phyloP scores from a whole-genome alignment of 2,113 vertebrate species.

The Myotis davidii region DNA sequence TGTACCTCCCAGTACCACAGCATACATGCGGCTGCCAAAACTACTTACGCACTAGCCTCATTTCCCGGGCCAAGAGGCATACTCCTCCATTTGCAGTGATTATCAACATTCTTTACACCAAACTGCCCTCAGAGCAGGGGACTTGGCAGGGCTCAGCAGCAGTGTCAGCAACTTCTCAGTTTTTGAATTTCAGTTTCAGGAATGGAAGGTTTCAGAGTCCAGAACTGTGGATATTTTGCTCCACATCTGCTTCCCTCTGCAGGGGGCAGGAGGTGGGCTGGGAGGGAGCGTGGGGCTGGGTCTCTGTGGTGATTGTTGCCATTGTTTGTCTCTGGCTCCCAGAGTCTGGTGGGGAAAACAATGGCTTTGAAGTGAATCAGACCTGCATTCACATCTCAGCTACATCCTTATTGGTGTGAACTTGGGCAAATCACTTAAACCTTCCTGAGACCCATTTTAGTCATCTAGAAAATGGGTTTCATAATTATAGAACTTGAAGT shows the following conservation, averaged over 20 bases:
- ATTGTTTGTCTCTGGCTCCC: neutral
- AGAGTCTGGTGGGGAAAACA: neutral
- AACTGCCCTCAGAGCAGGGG: slow-evolving; percentile 45
- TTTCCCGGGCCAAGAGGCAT: neutral
- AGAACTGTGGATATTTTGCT: slow-evolving; percentile 25
- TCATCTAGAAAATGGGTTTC: slow-evolving; percentile 21
- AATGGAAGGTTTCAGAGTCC: slow-evolving; percentile 50
- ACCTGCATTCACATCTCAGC: neutral
- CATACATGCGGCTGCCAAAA: slow-evolving; percentile 45
- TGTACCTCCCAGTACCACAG: slow-evolving; percentile 32
- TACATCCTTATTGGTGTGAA: neutral
- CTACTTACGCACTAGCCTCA: neutral
- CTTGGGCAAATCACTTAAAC: neutral
- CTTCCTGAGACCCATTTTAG: neutral
- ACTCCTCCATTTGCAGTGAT: slow-evolving; percentile 58
- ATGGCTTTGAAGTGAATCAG: neutral
- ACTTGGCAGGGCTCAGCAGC: slow-evolving; percentile 17
- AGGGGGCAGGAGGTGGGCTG: neutral
- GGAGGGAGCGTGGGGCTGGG: neutral
- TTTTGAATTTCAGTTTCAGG: slow-evolving; percentile 42
- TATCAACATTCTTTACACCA: slow-evolving; percentile 43
- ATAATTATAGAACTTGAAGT: neutral
- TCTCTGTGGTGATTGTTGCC: neutral
- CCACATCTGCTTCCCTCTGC: slow-evolving; percentile 65
- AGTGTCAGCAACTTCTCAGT: slow-evolving; percentile 63